Base-by-base conservation (phyloP, 2,113 vertebrate genomes). In the Daubentonia madagascariensis region DNA sequence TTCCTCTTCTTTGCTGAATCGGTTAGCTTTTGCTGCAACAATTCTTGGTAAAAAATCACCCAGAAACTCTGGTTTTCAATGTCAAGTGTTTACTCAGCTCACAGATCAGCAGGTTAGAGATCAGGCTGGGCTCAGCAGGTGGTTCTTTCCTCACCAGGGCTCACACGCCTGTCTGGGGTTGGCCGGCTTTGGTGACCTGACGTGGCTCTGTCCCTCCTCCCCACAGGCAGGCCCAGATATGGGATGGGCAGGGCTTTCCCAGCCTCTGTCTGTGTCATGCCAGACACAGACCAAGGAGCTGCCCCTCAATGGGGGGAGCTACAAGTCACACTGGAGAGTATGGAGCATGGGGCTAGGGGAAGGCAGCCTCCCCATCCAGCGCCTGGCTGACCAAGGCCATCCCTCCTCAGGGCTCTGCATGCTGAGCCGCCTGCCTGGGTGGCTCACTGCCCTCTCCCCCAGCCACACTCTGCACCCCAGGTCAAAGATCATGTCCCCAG, bases 401-500 rank as follows among this genome's bases (percentile, higher is more conserved):
- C 35, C 17, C 17, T 68, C 35, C 67, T 68, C 0, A 1, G 0
- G 2, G 17, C 35, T 68, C 17, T 20, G 32, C 8, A 0, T 9
- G 35, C 67, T 9, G 67, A 8, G 35, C 7, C 35, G n/a, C 32
- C n/a, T 17, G 35, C 35, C 35, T 4, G 0, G 35, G 8, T 8
- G 67, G 16, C 35, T 68, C 35, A 20, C 35, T 32, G 9, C 35
- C 35, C 35, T 65, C 67, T 18, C n/a, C 17, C n/a, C 67, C 67
- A 68, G 67, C 35, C 67, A 68, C 17, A 65, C 17, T 16, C 67
- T n/a, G 67, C 3, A 6, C 67, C 35, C 67, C 67, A 68, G 67
- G 17, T n/a, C n/a, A n/a, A n/a, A n/a, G n/a, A n/a, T n/a, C n/a
- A n/a, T n/a, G n/a, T n/a, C 28, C 63, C 13, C 63, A 65, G 63